phyloP scores from a whole-genome alignment of 2,113 vertebrate genomes.

The Ondatra zibethicus region DNA sequence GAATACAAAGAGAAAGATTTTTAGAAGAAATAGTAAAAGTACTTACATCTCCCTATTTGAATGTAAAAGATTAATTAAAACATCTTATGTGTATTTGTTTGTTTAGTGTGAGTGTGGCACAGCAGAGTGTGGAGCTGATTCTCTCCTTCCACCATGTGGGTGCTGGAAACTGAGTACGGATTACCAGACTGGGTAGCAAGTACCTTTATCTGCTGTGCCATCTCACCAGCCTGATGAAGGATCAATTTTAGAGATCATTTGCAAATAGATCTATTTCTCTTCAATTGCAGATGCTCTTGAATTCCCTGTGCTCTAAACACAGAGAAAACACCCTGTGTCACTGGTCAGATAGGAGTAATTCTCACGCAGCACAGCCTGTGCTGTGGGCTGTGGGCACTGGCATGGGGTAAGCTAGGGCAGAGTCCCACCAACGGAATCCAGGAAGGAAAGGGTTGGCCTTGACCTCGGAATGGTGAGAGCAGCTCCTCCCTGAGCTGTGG shows the following conservation, averaged over 20 bases:
- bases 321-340: not conserved
- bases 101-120: not conserved
- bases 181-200: too few species aligned
- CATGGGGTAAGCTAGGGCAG: not conserved
- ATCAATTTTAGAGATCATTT: not conserved
- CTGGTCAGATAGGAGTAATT: not conserved
- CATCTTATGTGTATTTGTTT: not conserved
- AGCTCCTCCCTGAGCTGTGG: not conserved
- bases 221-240: not conserved
- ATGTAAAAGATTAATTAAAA: not conserved
- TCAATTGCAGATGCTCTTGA: not conserved
- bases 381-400: not conserved
- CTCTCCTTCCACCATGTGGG: not conserved
- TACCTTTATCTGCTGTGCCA: too few species aligned
- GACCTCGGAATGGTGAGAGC: not conserved
- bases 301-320: not conserved
- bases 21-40: conserved; percentile 20
- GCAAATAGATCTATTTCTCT: not conserved
- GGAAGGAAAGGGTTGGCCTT: conserved; percentile 26
- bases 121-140: not conserved
- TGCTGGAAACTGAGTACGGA: not conserved
- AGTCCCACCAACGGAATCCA: not conserved
- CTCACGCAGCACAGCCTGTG: not conserved
- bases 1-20: conserved; percentile 2
- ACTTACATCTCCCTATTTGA: not conserved